Conservation (phyloP, 2,888 invertebrate genomes). For the Anthophora plumipes region DNA sequence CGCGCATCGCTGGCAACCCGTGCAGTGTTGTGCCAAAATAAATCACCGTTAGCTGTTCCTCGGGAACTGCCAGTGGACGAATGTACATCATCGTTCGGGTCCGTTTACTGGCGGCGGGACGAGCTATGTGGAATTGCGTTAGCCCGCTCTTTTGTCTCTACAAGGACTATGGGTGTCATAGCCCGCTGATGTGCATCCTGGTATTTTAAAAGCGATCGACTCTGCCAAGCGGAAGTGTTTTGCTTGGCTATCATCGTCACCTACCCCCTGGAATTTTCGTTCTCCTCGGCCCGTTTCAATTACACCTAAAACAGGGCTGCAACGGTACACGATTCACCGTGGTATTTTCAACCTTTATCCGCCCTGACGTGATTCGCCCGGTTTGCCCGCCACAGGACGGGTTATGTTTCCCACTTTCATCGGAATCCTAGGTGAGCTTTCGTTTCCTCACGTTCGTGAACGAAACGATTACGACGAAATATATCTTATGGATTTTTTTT, state of each 20-base stretch:
- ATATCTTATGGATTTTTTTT: slow-evolving; percentile 13
- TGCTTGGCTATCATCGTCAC: slow-evolving; percentile 44
- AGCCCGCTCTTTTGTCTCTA: slow-evolving; percentile 59
- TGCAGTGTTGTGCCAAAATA: slow-evolving; percentile 70
- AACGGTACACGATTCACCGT: slow-evolving; percentile 35
- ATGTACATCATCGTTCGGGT: slow-evolving; percentile 38
- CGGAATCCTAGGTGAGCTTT: slow-evolving; percentile 89
- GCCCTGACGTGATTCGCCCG: slow-evolving; percentile 70
- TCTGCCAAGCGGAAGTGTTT: slow-evolving; percentile 64
- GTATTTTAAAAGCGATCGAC: slow-evolving; percentile 60
- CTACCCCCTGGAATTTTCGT: slow-evolving; percentile 13
- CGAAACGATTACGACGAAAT: not conserved
- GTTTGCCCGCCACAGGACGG: slow-evolving; percentile 84
- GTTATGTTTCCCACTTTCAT: slow-evolving; percentile 90
- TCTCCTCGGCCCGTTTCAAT: slow-evolving; percentile 7
- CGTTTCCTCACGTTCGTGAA: not conserved
- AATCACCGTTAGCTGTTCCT: slow-evolving; percentile 53
- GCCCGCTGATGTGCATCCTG: slow-evolving; percentile 59
- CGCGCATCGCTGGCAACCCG: slow-evolving; percentile 70
- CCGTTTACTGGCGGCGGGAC: slow-evolving; percentile 32
- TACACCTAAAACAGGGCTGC: slow-evolving; percentile 6
- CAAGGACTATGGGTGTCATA: slow-evolving; percentile 64
- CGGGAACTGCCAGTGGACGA: slow-evolving; percentile 48
- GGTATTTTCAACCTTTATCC: slow-evolving; percentile 54
- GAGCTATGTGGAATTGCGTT: slow-evolving; percentile 67